Evolutionary conservation across 2,113 vertebrate species (phyloP), one percentile per base, ranked within the genome.

Genomic region (Brachirus orientalis): DNA sequence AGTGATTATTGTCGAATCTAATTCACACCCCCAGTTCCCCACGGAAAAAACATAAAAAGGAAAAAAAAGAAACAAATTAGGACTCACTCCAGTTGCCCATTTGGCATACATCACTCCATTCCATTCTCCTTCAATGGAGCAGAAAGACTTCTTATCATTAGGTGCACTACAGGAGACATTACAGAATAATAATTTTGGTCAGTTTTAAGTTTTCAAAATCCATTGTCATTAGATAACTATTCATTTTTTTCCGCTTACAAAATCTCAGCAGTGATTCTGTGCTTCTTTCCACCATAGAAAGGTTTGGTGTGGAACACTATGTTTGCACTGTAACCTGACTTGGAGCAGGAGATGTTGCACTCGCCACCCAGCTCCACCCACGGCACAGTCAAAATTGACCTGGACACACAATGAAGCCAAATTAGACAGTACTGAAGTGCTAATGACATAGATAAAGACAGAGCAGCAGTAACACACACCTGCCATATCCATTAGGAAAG

Each of bases 351-450:
- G 85, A 99, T 99, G 83, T 72, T 98, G 92, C 98, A 99, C 81
- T 99, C 97, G 16, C 98, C 98, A 3, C 98, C 98, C 33, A 99
- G 92, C 87, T 99, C 98, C 90, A 99, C 98, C 98, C 98, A 99
- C 36, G 98, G 98, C 84, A 99, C 97, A 2, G 97, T 99, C 84
- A 99, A 94, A 88, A 99, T 99, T 38, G 98, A 99, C 93, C 98
- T 99, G 92, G 56, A 76, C 47, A 61, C 22, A 75, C 20, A 77
- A 73, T 40, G 12, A 44, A 2, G 20, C 22, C 22, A 4, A 54
- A 54, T 10, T 12, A 13, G 0, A n/a, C 19, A 33, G 14, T 4
- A 18, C n/a, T 22, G 1, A 9, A 56, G 18, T 5, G 36, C 33
- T 7, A 12, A 44, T 3, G 3, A 28, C 28, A 28, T 28, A 28